Evolutionary conservation across 2,113 vertebrate species (phyloP), one percentile per base, ranked within the genome.

Genomic region (Eleginops maclovinus): DNA sequence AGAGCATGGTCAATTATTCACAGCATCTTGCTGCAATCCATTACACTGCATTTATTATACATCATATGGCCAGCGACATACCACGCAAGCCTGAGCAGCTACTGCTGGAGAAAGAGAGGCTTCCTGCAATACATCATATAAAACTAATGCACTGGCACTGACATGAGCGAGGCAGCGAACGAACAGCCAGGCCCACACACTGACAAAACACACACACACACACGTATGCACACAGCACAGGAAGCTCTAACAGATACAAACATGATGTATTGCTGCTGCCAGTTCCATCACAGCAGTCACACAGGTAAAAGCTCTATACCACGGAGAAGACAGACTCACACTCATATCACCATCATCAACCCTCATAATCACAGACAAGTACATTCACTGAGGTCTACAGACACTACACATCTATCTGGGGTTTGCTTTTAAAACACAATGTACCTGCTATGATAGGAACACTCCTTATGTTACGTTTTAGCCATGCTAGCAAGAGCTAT

Each of bases 1-100:
- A 90, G 86, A 93, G 65, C 81, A 81, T 24, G 13, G 86, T 95
- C 88, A 93, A 94, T 94, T 85, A 95, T 95, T 94, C 82, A 94
- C 79, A n/a, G 72, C 72, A 76, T 82, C 85, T 76, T 82, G 76
- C 90, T 84, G 79, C 89, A 93, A 91, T 94, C 91, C 93, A 93
- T 95, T 94, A 93, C 87, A 75, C 88, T 78, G 73, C 87, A 94
- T 95, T 83, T 84, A 93, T 94, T 90, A 94, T 93, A 85, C 82
- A 94, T 93, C 80, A 88, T 50, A 90, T 82, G 84, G 78, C 65
- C 77, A 80, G 60, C 24, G 21, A 88, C 88, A 89, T 82, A 82
- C 78, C 72, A 82, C 1, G 72, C 83, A 81, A 54, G 77, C 85
- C 79, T 75, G 71, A 87, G 72, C 82, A 83, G 77, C 74, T 59